Evolutionary conservation across 2,797 vertebrate genomes (phyloP).

Genomic region (Mus spretus): DNA sequence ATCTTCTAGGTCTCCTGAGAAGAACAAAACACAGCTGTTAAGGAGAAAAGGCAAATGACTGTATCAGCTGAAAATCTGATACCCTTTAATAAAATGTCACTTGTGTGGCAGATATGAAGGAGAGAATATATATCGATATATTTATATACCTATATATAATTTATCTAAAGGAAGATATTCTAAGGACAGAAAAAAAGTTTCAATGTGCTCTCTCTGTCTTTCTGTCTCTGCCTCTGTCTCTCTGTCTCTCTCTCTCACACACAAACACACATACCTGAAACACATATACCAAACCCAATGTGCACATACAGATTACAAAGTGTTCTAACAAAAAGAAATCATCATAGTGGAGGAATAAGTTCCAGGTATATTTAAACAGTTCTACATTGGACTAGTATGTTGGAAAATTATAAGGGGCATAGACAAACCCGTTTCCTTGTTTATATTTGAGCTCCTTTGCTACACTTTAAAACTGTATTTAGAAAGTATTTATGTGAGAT

Average conservation of each 20-base stretch:
- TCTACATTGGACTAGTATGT: neutral
- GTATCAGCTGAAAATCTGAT: neutral
- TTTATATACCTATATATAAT: too few relatives aligned
- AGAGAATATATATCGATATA: neutral
- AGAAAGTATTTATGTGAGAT: neutral
- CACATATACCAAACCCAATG: neutral
- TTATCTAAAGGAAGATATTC: slow-evolving; percentile 11
- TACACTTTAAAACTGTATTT: neutral
- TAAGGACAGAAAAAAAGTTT: neutral
- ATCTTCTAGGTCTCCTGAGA: slow-evolving; percentile 86
- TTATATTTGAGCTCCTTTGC: neutral
- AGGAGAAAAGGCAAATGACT: slow-evolving; percentile 43
- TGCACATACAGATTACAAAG: neutral
- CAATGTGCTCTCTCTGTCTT: neutral
- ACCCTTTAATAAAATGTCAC: neutral
- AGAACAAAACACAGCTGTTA: slow-evolving; percentile 71
- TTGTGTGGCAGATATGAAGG: neutral
- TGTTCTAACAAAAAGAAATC: neutral
- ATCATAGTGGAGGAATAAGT: neutral
- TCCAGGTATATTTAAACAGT: slow-evolving; percentile 4
- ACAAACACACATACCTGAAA: neutral
- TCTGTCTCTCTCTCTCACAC: neutral
- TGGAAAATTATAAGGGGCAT: neutral
- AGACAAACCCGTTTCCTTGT: neutral
- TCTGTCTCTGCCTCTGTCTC: too few relatives aligned